A percentile compares a stretch with the other conserved stretches of the same genome.
phyloP scores from a whole-genome alignment of 2,888 invertebrate genomes.

The Eupithecia dodoneata region DNA sequence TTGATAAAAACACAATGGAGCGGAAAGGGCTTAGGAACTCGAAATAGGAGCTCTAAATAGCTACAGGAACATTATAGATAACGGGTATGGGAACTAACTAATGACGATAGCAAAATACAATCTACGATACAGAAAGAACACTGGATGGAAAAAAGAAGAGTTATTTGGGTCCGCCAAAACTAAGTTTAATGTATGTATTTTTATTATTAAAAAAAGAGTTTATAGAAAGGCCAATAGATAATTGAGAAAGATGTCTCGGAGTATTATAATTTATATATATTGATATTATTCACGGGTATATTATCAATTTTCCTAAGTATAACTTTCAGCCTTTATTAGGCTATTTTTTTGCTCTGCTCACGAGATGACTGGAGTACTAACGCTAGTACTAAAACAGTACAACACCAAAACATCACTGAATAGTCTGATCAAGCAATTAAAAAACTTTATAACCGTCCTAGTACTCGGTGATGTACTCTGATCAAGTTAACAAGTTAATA shows the following conservation, averaged over 20 bases:
- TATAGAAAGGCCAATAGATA: not conserved
- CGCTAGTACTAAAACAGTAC: too few relatives aligned
- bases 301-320: not conserved
- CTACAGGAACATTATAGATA: conserved; percentile 5
- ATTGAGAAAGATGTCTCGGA: not conserved
- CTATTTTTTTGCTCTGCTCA: not conserved
- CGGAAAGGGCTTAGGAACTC: conserved; percentile 23
- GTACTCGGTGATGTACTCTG: too few relatives aligned
- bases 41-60: not conserved
- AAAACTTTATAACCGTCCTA: too few relatives aligned
- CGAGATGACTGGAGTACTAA: not conserved
- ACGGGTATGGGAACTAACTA: conserved; percentile 3
- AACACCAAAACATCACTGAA: too few relatives aligned
- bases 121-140: not conserved
- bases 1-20: conserved; percentile 34
- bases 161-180: not conserved
- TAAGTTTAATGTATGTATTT: not conserved
- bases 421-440: too few relatives aligned
- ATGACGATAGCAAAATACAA: not conserved
- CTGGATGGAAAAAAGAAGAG: not conserved
- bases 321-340: not conserved
- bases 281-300: not conserved
- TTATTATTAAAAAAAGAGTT: not conserved
- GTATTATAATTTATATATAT: not conserved
- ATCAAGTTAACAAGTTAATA: too few relatives aligned